Percentiles rank a stretch among this genome's conserved stretches.
These are phyloP conservation scores for Tiliacea citrago DNA, from an alignment of 2,888 invertebrate species.

Conservation along the genomic window DNA sequence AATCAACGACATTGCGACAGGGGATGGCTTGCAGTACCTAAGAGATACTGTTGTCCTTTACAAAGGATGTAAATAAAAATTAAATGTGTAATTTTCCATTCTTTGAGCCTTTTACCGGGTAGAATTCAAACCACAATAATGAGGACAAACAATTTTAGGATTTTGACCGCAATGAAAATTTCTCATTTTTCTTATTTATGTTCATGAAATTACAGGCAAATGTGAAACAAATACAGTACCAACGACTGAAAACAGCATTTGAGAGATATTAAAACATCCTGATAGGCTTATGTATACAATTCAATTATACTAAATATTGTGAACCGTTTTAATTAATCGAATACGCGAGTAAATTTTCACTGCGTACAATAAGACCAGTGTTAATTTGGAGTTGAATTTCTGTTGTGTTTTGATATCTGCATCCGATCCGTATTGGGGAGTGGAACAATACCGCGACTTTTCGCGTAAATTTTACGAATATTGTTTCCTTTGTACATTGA, in stretches of 20 bases:
- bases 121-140: conserved; percentile 45
- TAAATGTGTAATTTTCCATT: conserved; percentile 46
- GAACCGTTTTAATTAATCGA: not conserved
- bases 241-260: not conserved
- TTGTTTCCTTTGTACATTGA: conserved; percentile 69
- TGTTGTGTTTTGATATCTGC: conserved; percentile 53
- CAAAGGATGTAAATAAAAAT: conserved; percentile 36
- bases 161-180: conserved; percentile 1
- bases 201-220: conserved; percentile 17
- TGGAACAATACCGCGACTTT: conserved; percentile 65
- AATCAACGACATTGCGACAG: conserved; percentile 48
- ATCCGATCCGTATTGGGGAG: conserved; percentile 60
- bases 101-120: conserved; percentile 44
- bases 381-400: conserved; percentile 59
- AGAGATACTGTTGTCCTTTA: conserved; percentile 1
- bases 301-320: not conserved
- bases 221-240: not conserved
- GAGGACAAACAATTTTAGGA: conserved; percentile 33
- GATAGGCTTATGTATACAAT: conserved; percentile 4
- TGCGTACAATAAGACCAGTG: conserved; percentile 13
- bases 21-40: not conserved
- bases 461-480: conserved; percentile 69
- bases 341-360: not conserved
- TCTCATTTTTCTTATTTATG: conserved; percentile 12
- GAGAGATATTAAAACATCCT: not conserved